phyloP scores from a whole-genome alignment of 1,140 invertebrate genomes.

The Heliconius eleuchia region DNA sequence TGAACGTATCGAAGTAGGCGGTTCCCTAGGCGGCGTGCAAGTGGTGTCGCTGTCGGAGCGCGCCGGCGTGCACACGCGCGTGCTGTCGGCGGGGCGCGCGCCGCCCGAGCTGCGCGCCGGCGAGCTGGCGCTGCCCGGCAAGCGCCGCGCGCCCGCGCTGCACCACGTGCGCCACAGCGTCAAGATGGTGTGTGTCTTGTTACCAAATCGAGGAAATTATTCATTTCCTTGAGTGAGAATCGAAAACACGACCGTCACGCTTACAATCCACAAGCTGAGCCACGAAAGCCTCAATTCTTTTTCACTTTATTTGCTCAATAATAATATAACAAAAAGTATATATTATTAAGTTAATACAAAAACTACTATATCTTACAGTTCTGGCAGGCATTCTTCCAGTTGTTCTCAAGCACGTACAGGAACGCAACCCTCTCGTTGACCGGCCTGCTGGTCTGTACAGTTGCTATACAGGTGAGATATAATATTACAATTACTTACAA shows the following conservation, averaged over 20 bases:
- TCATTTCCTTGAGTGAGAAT: no score
- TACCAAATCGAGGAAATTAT: no score
- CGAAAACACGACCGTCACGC: no score
- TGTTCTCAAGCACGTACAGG: slow-evolving; percentile 81
- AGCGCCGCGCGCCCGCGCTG: slow-evolving; percentile 78
- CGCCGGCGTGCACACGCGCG: slow-evolving; percentile 90
- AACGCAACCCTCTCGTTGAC: slow-evolving; percentile 71
- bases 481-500: neutral
- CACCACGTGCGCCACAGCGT: slow-evolving; percentile 61
- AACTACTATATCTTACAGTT: slow-evolving; percentile 65
- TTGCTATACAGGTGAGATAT: slow-evolving; percentile 60
- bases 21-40: slow-evolving; percentile 94
- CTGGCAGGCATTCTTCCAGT: slow-evolving; percentile 82
- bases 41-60: slow-evolving; percentile 94
- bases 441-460: slow-evolving; percentile 59
- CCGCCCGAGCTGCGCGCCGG: slow-evolving; percentile 83
- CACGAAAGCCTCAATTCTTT: no score
- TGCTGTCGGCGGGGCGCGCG: slow-evolving; percentile 90
- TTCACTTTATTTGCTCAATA: no score
- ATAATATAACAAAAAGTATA: neutral
- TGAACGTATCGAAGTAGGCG: slow-evolving; percentile 85
- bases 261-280: no score
- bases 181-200: slow-evolving; percentile 54
- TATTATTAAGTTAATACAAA: no score
- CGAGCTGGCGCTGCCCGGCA: slow-evolving; percentile 86